Evolutionary conservation across 2,888 invertebrate species (phyloP).

Genomic region (Drosophila picticornis): DNA sequence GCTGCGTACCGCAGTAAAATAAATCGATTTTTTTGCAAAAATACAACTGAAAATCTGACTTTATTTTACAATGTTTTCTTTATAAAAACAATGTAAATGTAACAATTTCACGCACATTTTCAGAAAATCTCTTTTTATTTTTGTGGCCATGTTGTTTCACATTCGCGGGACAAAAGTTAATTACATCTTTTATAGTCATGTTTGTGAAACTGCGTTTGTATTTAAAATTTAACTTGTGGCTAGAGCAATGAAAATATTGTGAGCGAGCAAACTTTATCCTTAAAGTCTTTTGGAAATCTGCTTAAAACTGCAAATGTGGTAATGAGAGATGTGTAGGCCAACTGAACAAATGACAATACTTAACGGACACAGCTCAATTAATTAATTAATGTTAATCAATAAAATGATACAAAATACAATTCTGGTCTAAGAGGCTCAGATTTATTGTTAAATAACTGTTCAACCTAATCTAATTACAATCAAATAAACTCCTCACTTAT

Average conservation of each 20-base stretch:
- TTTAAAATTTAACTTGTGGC: not conserved
- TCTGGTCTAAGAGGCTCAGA: not conserved
- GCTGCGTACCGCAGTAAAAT: not conserved
- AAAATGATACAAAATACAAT: fast-evolving
- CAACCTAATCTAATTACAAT: not conserved
- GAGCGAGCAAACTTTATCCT: not conserved
- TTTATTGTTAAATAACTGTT: not conserved
- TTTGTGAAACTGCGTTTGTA: not conserved
- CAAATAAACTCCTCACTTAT: not conserved
- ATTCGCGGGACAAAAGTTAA: not conserved
- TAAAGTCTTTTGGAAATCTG: not conserved
- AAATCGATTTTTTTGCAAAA: not conserved
- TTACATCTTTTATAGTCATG: not conserved
- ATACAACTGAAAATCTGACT: not conserved
- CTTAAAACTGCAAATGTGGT: not conserved
- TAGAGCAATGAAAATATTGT: not conserved
- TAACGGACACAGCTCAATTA: not conserved
- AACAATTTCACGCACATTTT: not conserved
- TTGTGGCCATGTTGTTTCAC: not conserved
- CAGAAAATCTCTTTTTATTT: not conserved
- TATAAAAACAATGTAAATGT: not conserved
- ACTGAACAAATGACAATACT: not conserved
- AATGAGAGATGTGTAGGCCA: not conserved
- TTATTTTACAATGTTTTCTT: not conserved
- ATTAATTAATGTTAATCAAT: not conserved